These are phyloP conservation scores for Clarias batrachus DNA, from an alignment of 2,113 vertebrate species.

Conservation along the genomic window DNA sequence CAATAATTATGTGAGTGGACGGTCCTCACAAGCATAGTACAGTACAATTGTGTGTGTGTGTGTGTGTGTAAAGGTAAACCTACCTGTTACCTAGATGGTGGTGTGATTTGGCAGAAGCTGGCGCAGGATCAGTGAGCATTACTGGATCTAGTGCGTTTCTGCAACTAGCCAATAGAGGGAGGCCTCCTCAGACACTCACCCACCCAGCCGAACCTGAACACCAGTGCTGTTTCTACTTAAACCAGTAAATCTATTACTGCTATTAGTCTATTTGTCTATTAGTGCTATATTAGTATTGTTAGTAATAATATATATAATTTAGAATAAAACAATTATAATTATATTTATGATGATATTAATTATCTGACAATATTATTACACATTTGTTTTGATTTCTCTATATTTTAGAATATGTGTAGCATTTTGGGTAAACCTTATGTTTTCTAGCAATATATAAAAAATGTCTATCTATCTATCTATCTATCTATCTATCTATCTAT, in stretches of 20 bases:
- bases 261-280: background rate
- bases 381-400: background rate
- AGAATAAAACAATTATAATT: background rate
- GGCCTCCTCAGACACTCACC: slow-evolving; percentile 36
- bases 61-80: background rate
- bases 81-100: slow-evolving; percentile 35
- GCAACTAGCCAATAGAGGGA: slow-evolving; percentile 66
- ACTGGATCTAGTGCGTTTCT: slow-evolving; percentile 65
- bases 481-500: background rate
- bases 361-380: background rate
- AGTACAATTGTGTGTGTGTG: background rate
- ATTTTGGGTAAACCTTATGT: background rate
- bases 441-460: no score
- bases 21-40: background rate
- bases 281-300: background rate
- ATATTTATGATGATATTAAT: background rate
- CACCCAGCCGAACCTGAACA: background rate
- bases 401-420: background rate
- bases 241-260: background rate
- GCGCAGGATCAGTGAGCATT: slow-evolving; percentile 37
- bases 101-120: slow-evolving; percentile 61
- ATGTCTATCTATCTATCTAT: background rate
- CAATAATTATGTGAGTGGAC: background rate
- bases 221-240: slow-evolving; percentile 10
- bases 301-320: background rate